phyloP scores from a whole-genome alignment of 1,140 invertebrate species.

The Zaprionus camerounensis region DNA sequence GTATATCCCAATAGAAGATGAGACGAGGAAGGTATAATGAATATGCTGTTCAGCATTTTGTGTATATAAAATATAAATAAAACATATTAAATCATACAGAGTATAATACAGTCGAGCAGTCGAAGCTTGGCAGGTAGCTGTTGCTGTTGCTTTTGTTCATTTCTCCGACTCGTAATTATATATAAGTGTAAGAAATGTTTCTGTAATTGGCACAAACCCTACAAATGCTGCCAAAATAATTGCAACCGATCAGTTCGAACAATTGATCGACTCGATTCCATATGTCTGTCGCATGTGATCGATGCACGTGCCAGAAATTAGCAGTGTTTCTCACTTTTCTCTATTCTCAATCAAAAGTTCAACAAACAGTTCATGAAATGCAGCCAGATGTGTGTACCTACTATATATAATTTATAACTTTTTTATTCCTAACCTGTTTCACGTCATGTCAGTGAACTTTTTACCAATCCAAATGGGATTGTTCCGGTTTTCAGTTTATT shows the following conservation, averaged over 20 bases:
- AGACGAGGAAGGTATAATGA: neutral
- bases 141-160: slow-evolving; percentile 35
- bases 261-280: slow-evolving; percentile 16
- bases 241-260: slow-evolving; percentile 36
- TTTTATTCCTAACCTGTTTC: slow-evolving; percentile 25
- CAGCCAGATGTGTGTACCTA: neutral
- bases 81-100: neutral
- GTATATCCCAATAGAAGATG: neutral
- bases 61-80: neutral
- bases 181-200: slow-evolving; percentile 6
- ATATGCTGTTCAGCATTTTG: neutral
- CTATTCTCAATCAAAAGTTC: neutral
- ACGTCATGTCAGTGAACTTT: slow-evolving; percentile 33
- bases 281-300: slow-evolving; percentile 19
- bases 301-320: slow-evolving; percentile 16
- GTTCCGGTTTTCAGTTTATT: slow-evolving; percentile 20
- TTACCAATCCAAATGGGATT: slow-evolving; percentile 19
- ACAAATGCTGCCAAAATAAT: slow-evolving; percentile 56
- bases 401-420: slow-evolving; percentile 9
- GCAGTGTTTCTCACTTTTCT: neutral
- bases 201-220: slow-evolving; percentile 50
- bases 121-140: no score
- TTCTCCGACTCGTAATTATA: slow-evolving; percentile 46
- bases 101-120: neutral
- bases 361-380: slow-evolving; percentile 7